Evolutionary conservation across 2,797 vertebrate genomes (phyloP), one percentile per base, ranked within the genome.

Genomic region (Synanceia verrucosa): DNA sequence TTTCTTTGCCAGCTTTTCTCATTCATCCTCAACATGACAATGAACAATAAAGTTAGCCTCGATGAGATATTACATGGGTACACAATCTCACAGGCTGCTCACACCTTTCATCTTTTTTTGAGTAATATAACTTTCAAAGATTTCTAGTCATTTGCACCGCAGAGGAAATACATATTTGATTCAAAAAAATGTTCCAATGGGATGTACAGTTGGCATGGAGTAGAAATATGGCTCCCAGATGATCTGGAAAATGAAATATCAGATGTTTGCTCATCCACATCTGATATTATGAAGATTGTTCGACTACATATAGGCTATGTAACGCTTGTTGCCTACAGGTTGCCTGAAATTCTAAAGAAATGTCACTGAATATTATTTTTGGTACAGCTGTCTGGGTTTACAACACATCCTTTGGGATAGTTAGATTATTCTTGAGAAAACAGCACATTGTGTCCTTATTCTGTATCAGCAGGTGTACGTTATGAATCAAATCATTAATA

Each of bases 1-100:
- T 86, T 78, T 87, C 65, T 53, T 58, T 70, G 64, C 46, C 19
- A 43, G 51, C 46, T 74, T 76, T 37, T 73, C 79, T 81, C 75
- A 82, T 88, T 78, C 67, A 73, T 87, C 47, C 72, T 79, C 37
- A 70, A 62, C 46, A 67, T 70, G 66, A 78, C 79, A 71, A 77
- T 59, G 80, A 83, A 88, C 82, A 88, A 77, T 88, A 88, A 83
- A 86, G 80, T 87, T 81, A 65, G 72, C 44, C 72, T 67, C 41
- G 33, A 68, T 76, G 67, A 78, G 76, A 81, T 83, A 88, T 82
- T 74, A 59, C 76, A 61, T 44, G 33, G 56, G 34, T 63, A 70
- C 61, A 74, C 70, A 75, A 50, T 78, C 65, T 73, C 66, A 69
- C 70, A 56, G 52, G 41, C 74, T 48, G 57, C 66, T 76, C 56